Evolutionary conservation across 2,888 invertebrate species (phyloP).

Genomic region (Drosophila neotestacea): DNA sequence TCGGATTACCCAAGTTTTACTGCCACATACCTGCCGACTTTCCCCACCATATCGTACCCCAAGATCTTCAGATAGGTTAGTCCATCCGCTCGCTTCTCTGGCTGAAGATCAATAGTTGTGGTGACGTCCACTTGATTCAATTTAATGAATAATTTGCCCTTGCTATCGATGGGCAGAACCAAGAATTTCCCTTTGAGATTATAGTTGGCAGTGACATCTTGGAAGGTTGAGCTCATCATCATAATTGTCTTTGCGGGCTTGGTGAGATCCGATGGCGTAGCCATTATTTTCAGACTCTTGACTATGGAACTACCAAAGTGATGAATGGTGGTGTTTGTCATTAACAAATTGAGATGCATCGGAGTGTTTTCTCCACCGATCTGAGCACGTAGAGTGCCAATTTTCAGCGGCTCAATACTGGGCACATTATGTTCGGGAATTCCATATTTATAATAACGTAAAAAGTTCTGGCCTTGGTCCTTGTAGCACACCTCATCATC

Average conservation of each 20-base stretch:
- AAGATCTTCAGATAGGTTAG: constrained; percentile 10
- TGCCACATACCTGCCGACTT: not conserved
- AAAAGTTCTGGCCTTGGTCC: constrained; percentile 10
- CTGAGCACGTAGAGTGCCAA: not conserved
- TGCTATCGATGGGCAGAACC: constrained; percentile 8
- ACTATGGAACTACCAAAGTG: constrained; percentile 4
- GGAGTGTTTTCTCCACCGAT: not conserved
- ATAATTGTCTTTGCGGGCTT: not conserved
- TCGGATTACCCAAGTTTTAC: not conserved
- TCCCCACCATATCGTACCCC: not conserved
- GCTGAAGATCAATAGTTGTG: not conserved
- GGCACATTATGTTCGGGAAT: constrained; percentile 20
- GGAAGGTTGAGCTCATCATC: not conserved
- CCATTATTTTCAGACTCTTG: constrained; percentile 1
- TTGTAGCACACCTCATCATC: constrained; percentile 11
- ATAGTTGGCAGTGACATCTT: constrained; percentile 6
- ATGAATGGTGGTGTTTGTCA: not conserved
- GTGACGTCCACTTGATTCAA: not conserved
- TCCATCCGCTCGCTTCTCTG: constrained; percentile 17
- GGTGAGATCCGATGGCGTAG: not conserved
- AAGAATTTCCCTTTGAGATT: constrained; percentile 9
- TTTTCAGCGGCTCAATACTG: constrained; percentile 6
- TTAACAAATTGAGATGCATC: not conserved
- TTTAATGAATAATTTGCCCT: not conserved
- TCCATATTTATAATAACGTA: constrained; percentile 3